Evolutionary conservation across 1,140 invertebrate species (phyloP).

Genomic region (Pygmarrhopalites habei): DNA sequence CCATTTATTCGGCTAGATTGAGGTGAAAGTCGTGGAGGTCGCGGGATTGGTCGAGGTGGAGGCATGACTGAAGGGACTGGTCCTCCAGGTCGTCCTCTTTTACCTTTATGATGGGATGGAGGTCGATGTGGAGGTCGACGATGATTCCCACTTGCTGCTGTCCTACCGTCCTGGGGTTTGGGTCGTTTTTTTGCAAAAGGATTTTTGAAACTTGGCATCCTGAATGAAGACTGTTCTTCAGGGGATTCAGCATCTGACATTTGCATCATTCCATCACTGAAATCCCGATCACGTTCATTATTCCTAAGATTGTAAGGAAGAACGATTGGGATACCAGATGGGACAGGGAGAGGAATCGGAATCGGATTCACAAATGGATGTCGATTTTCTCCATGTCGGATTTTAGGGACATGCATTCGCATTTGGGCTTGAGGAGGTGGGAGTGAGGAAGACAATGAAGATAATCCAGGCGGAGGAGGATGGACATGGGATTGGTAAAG

Average conservation of each 20-base stretch:
- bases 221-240: neutral
- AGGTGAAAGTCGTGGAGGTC: neutral
- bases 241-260: neutral
- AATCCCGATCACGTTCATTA: no score
- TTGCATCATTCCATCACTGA: no score
- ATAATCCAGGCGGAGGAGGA: neutral
- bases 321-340: no score
- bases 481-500: neutral
- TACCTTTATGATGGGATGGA: neutral
- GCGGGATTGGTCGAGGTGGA: neutral
- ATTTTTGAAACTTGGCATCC: neutral
- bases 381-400: no score
- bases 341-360: neutral
- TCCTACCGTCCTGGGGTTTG: neutral
- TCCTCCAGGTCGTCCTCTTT: neutral
- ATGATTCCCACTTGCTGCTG: neutral
- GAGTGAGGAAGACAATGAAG: no score
- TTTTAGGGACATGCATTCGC: neutral
- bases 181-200: neutral
- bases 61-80: constrained; percentile 10
- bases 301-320: no score
- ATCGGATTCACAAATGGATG: neutral
- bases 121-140: neutral
- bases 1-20: neutral
- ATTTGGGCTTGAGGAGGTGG: neutral